A percentile compares a stretch with the other conserved stretches of the same genome.
phyloP scores from a whole-genome alignment of 1,140 invertebrate genomes.

The Metaphire vulgaris region DNA sequence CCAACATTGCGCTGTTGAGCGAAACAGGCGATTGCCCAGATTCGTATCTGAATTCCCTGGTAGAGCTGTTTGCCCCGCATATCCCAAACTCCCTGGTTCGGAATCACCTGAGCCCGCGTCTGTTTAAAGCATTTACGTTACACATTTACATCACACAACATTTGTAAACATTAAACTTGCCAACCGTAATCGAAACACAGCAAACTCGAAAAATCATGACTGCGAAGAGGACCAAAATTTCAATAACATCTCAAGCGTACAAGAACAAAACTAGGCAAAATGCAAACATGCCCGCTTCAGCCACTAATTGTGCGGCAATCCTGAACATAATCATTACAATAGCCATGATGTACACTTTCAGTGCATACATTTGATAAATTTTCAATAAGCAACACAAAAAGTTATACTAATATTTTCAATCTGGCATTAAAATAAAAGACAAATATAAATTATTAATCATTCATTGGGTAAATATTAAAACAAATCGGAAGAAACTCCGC shows the following conservation, averaged over 20 bases:
- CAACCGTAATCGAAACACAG: not conserved
- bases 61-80: constrained; percentile 99
- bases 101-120: constrained; percentile 73
- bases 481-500: too few species aligned
- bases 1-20: constrained; percentile 93
- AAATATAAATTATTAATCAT: not conserved
- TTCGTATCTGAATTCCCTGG: constrained; percentile 95
- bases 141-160: not conserved
- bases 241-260: too few species aligned
- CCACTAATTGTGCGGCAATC: too few species aligned
- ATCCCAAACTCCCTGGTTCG: constrained; percentile 99
- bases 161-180: not conserved
- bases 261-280: not conserved
- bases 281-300: too few species aligned
- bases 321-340: too few species aligned
- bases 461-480: not conserved
- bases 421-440: not conserved
- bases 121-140: constrained; percentile 1
- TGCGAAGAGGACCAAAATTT: too few species aligned
- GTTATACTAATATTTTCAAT: not conserved
- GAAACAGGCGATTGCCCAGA: constrained; percentile 99
- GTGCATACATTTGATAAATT: too few species aligned
- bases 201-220: too few species aligned
- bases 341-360: too few species aligned
- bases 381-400: not conserved